These are phyloP conservation scores for Chrysogorgia sp. DNA, from an alignment of 92 coral and sea anemone species.

Conservation along the genomic window DNA sequence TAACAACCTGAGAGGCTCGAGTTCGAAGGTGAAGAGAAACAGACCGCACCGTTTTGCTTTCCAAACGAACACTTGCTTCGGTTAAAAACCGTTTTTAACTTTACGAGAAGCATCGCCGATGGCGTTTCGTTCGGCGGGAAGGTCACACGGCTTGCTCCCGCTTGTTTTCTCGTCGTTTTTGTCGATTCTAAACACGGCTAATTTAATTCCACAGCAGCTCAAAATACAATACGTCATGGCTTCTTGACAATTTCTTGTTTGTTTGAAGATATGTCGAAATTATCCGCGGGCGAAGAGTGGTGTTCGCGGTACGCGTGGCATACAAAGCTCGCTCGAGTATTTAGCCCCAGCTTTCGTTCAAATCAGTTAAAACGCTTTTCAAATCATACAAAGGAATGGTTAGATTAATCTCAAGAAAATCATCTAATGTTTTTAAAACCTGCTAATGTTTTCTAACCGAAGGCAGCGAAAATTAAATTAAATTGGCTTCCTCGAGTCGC, in stretches of 20 bases:
- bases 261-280: constrained; percentile 19
- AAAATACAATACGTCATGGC: constrained; percentile 48
- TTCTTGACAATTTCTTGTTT: constrained; percentile 33
- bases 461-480: neutral
- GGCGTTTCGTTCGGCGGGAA: neutral
- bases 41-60: constrained; percentile 29
- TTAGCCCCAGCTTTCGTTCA: neutral
- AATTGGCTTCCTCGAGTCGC: neutral
- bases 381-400: neutral
- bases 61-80: neutral
- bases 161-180: constrained; percentile 23
- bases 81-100: neutral
- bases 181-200: neutral
- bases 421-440: neutral
- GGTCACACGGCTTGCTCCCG: neutral
- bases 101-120: neutral
- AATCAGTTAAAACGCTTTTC: neutral
- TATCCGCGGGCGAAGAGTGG: neutral
- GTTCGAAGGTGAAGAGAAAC: constrained; percentile 23
- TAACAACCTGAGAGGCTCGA: constrained; percentile 38
- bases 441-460: neutral
- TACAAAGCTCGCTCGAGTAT: neutral
- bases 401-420: neutral
- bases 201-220: constrained; percentile 44
- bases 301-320: no score